phyloP scores from a whole-genome alignment of 1,140 invertebrate species.

The Formica exsecta region DNA sequence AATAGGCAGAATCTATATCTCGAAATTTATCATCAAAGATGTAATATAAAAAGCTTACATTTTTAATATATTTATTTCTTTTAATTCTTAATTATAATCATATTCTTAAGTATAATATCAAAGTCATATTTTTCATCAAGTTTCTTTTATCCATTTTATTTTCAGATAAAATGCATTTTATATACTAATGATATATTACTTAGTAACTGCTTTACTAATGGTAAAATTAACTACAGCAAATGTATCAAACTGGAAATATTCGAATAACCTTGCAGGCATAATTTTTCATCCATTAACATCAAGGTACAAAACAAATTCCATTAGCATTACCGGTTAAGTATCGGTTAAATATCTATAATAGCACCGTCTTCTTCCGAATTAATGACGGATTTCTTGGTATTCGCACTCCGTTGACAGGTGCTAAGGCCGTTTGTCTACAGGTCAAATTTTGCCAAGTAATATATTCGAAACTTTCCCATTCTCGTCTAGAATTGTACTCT shows the following conservation, averaged over 20 bases:
- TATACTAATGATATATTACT: background rate
- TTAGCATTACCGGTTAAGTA: background rate
- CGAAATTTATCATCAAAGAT: constrained; percentile 2
- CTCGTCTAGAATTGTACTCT: background rate
- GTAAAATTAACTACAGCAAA: background rate
- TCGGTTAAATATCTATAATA: background rate
- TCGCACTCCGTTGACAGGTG: background rate
- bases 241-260: background rate
- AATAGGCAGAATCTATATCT: background rate
- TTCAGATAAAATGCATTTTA: background rate
- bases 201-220: background rate
- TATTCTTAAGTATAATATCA: background rate
- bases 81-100: background rate
- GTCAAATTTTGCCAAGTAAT: background rate
- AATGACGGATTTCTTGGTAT: background rate
- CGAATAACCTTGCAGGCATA: background rate
- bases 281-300: background rate
- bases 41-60: background rate
- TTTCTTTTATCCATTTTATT: background rate
- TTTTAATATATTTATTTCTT: constrained; percentile 14
- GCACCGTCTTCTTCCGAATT: background rate
- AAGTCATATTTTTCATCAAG: background rate
- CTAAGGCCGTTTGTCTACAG: background rate
- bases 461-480: background rate
- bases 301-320: background rate